These are phyloP conservation scores for Megathymus violae DNA, from an alignment of 1,140 invertebrate genomes.

Conservation along the genomic window DNA sequence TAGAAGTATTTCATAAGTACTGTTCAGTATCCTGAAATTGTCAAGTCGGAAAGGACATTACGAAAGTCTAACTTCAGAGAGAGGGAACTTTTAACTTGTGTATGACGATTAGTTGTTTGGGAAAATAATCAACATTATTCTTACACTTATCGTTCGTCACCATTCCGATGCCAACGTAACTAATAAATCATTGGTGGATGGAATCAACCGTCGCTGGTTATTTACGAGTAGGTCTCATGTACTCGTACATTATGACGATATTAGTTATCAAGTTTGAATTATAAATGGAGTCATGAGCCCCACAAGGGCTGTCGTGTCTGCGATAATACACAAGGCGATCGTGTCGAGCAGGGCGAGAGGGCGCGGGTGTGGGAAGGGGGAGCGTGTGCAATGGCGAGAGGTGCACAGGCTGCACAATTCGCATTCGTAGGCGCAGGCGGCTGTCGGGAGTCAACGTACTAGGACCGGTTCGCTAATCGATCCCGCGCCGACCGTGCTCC, in stretches of 20 bases:
- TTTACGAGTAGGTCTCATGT: background rate
- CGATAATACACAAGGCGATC: slow-evolving; percentile 42
- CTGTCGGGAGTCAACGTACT: slow-evolving; percentile 76
- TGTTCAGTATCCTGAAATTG: no score
- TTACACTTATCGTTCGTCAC: background rate
- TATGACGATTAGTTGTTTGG: no score
- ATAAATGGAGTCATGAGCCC: slow-evolving; percentile 32
- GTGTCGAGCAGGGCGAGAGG: slow-evolving; percentile 23
- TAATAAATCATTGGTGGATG: background rate
- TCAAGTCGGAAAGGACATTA: no score
- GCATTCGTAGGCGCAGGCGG: slow-evolving; percentile 65
- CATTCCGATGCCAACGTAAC: background rate
- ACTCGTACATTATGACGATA: slow-evolving; percentile 10
- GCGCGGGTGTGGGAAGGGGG: slow-evolving; percentile 19
- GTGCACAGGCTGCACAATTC: slow-evolving; percentile 69
- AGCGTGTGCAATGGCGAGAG: slow-evolving; percentile 50
- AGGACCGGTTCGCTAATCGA: slow-evolving; percentile 80
- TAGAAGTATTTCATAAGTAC: background rate
- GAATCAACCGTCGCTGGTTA: background rate
- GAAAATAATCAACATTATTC: no score
- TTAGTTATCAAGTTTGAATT: slow-evolving; percentile 28
- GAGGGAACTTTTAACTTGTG: no score
- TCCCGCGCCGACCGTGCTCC: slow-evolving; percentile 70
- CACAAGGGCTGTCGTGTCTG: slow-evolving; percentile 40
- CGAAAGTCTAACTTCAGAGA: no score